phyloP scores from a whole-genome alignment of 2,888 invertebrate genomes.

The Caenorhabditis sp. region DNA sequence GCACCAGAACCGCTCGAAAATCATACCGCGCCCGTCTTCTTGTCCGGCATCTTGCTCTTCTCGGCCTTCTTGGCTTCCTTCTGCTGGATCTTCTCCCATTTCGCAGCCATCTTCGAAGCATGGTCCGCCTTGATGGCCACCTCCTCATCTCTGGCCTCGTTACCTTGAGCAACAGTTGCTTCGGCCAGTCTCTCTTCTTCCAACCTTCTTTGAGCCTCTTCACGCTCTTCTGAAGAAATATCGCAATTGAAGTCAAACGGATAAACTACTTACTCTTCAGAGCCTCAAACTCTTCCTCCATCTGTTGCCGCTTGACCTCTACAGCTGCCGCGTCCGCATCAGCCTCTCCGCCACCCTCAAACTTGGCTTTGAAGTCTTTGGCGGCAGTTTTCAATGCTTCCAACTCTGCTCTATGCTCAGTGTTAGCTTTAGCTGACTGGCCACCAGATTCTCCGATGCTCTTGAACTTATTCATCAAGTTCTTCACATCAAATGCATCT shows the following conservation, averaged over 20 bases:
- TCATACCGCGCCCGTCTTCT: constrained; percentile 58
- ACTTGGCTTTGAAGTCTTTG: constrained; percentile 77
- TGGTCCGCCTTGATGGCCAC: constrained; percentile 75
- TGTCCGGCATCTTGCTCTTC: constrained; percentile 77
- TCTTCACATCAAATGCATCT: constrained; percentile 78
- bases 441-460: constrained; percentile 70
- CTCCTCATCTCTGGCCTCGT: constrained; percentile 63
- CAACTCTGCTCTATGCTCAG: constrained; percentile 64
- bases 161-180: constrained; percentile 48
- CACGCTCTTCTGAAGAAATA: constrained; percentile 71
- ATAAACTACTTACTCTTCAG: constrained; percentile 72
- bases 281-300: constrained; percentile 79
- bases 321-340: constrained; percentile 79
- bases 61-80: constrained; percentile 79
- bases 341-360: constrained; percentile 79
- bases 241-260: not conserved
- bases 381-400: constrained; percentile 67
- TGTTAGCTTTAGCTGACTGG: constrained; percentile 55
- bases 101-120: constrained; percentile 79
- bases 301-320: constrained; percentile 79
- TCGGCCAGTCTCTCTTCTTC: constrained; percentile 72
- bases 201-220: constrained; percentile 72
- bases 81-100: constrained; percentile 79
- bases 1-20: not conserved
- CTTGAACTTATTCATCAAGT: constrained; percentile 79